Evolutionary conservation across 2,888 invertebrate species (phyloP).

Genomic region (Philonicus albiceps): DNA sequence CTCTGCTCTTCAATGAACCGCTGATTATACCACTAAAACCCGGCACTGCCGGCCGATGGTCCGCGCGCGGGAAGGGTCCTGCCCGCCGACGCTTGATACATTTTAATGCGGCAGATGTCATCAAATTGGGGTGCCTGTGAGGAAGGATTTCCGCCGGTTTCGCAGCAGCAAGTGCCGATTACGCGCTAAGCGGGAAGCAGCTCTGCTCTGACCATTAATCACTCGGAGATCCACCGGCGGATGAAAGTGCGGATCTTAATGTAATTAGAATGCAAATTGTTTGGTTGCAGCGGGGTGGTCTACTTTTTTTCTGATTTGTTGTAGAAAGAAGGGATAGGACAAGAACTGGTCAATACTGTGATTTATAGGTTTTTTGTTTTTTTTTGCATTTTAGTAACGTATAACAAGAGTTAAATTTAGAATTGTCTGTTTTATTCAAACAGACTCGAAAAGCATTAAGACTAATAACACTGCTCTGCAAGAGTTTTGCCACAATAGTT

Average conservation of each 20-base stretch:
- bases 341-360: neutral
- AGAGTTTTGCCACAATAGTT: too few species aligned
- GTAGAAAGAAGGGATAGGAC: too few species aligned
- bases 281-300: neutral
- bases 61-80: neutral
- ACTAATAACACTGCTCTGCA: too few species aligned
- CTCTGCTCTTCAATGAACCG: conserved; percentile 11
- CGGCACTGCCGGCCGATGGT: neutral
- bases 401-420: too few species aligned
- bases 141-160: conserved; percentile 31
- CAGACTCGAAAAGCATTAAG: too few species aligned
- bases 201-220: neutral
- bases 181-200: neutral
- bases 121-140: neutral
- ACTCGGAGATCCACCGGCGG: neutral
- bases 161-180: neutral
- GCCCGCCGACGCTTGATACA: neutral
- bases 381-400: neutral
- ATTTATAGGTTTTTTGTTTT: too few species aligned
- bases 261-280: neutral
- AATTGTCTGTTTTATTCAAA: too few species aligned
- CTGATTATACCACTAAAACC: conserved; percentile 35
- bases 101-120: conserved; percentile 34
- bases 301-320: neutral
- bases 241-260: neutral